These are phyloP conservation scores for Coreius guichenoti DNA, from an alignment of 2,797 vertebrate genomes.

Conservation along the genomic window DNA sequence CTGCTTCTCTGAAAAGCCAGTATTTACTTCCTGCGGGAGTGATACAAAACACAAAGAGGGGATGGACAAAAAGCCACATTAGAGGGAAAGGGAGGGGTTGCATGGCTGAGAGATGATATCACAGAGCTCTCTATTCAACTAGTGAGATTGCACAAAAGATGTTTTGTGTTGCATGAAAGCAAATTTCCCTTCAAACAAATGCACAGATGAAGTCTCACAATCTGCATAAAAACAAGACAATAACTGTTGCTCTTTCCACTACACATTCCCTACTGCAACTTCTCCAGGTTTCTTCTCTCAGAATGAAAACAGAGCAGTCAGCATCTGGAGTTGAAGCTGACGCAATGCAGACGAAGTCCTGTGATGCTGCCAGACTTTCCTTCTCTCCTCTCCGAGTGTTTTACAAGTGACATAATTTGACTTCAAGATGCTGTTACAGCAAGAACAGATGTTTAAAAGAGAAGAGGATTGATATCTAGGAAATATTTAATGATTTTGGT, in stretches of 20 bases:
- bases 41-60: constrained; percentile 34
- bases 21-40: constrained; percentile 82
- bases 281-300: constrained; percentile 58
- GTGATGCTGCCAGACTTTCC: constrained; percentile 45
- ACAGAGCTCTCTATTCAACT: constrained; percentile 17
- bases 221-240: background rate
- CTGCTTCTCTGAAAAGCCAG: constrained; percentile 94
- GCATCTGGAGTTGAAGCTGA: constrained; percentile 71
- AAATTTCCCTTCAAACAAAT: constrained; percentile 50
- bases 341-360: constrained; percentile 61
- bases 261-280: constrained; percentile 11
- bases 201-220: constrained; percentile 31
- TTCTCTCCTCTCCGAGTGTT: constrained; percentile 53
- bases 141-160: constrained; percentile 20
- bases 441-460: constrained; percentile 62
- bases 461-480: constrained; percentile 51
- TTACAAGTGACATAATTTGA: constrained; percentile 59
- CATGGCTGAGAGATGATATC: constrained; percentile 26
- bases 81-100: constrained; percentile 1
- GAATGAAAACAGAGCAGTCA: constrained; percentile 59
- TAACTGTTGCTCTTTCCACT: constrained; percentile 6
- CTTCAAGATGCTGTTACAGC: constrained; percentile 40
- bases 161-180: constrained; percentile 34
- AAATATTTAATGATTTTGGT: constrained; percentile 59
- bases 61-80: constrained; percentile 8